Percentiles rank a stretch among this genome's conserved stretches.
These are phyloP conservation scores for Eurystomus gularis DNA, from an alignment of 2,113 vertebrate genomes.

Conservation along the genomic window DNA sequence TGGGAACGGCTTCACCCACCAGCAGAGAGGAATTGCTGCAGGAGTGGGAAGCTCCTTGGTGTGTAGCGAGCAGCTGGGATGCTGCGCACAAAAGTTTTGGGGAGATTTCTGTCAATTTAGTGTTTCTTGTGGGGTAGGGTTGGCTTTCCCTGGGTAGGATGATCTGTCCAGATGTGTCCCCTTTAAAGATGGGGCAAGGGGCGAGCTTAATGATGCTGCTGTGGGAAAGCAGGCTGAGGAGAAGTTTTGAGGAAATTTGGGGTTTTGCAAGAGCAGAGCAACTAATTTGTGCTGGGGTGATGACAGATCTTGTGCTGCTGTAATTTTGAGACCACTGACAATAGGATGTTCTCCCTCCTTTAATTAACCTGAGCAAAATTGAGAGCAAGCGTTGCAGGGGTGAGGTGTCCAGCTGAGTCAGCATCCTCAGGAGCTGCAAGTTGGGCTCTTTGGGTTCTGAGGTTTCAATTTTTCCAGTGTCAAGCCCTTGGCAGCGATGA, in stretches of 20 bases:
- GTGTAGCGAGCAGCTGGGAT: background rate
- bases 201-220: rapidly evolving
- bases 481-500: rapidly evolving
- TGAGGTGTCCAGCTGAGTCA: background rate
- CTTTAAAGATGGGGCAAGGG: rapidly evolving
- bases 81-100: rapidly evolving
- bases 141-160: background rate
- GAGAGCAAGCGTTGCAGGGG: background rate
- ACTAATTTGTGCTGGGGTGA: rapidly evolving
- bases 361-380: background rate
- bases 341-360: background rate
- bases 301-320: rapidly evolving
- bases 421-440: background rate
- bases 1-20: background rate
- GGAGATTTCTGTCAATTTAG: background rate
- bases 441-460: background rate
- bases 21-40: background rate
- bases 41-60: background rate
- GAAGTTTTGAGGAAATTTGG: background rate
- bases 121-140: rapidly evolving
- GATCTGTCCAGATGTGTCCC: rapidly evolving
- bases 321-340: background rate
- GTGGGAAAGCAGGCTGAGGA: background rate
- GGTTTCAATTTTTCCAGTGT: rapidly evolving
- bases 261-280: background rate